phyloP scores from a whole-genome alignment of 2,113 vertebrate genomes.

The Spheniscus mendiculus region DNA sequence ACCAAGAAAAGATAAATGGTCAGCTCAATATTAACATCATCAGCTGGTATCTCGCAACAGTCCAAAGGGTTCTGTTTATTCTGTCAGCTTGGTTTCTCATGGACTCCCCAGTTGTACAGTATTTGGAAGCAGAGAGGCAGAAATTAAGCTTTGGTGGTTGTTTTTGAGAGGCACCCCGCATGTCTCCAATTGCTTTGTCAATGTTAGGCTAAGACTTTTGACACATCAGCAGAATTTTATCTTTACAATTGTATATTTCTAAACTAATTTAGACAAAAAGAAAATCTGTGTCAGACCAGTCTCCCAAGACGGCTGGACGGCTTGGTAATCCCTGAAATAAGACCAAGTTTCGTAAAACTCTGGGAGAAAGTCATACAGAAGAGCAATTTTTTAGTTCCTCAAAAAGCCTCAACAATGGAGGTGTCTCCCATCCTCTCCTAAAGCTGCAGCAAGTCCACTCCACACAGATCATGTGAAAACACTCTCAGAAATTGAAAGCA shows the following conservation, averaged over 20 bases:
- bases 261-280: not conserved
- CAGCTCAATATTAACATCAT: not conserved
- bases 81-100: not conserved
- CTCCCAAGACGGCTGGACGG: not conserved
- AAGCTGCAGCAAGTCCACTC: not conserved
- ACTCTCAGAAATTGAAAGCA: conserved; percentile 64
- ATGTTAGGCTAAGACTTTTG: not conserved
- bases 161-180: not conserved
- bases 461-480: not conserved
- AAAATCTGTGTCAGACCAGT: not conserved
- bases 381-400: not conserved
- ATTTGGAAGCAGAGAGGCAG: not conserved
- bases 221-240: not conserved
- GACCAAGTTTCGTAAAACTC: not conserved
- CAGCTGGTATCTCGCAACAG: not conserved
- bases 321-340: not conserved
- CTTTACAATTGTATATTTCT: not conserved
- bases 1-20: not conserved
- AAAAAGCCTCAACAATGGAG: not conserved
- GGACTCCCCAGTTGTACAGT: fast-evolving
- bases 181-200: not conserved
- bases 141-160: not conserved
- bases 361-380: not conserved
- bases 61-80: not conserved
- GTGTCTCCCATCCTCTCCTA: not conserved